Evolutionary conservation across 2,888 invertebrate genomes (phyloP).

Genomic region (Drosophila bunnanda): DNA sequence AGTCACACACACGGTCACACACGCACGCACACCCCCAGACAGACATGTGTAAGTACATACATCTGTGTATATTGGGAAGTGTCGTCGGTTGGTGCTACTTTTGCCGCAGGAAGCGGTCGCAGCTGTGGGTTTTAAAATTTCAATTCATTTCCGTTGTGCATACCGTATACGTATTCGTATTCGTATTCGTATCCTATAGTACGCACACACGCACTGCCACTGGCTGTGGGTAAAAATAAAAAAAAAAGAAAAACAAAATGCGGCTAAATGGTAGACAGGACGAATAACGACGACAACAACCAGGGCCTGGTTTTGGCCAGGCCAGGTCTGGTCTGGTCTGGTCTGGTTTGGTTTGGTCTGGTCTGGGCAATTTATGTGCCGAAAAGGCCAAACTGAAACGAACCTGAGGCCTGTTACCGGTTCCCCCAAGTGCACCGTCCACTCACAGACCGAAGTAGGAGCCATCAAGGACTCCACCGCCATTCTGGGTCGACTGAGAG

Average conservation of each 20-base stretch:
- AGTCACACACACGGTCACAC: constrained; percentile 9
- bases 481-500: background rate
- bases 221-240: constrained; percentile 1
- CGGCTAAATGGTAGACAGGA: constrained; percentile 75
- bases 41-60: constrained; percentile 42
- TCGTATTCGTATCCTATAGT: constrained; percentile 42
- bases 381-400: constrained; percentile 63
- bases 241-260: constrained; percentile 52
- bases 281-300: constrained; percentile 40
- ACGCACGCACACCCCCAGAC: constrained; percentile 14
- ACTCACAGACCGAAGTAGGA: background rate
- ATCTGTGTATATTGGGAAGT: constrained; percentile 56
- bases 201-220: constrained; percentile 10
- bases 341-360: constrained; percentile 30
- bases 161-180: constrained; percentile 49
- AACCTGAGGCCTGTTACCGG: constrained; percentile 46
- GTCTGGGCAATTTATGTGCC: constrained; percentile 70
- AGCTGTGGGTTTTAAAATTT: constrained; percentile 82
- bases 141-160: constrained; percentile 80
- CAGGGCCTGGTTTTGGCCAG: constrained; percentile 1
- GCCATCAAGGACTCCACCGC: background rate
- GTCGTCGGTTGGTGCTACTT: constrained; percentile 69
- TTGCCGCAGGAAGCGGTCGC: constrained; percentile 81
- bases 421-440: constrained; percentile 12
- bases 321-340: constrained; percentile 13